Base-by-base conservation (phyloP, 2,113 vertebrate genomes). In the Pseudolaguvia tuberculata region DNA sequence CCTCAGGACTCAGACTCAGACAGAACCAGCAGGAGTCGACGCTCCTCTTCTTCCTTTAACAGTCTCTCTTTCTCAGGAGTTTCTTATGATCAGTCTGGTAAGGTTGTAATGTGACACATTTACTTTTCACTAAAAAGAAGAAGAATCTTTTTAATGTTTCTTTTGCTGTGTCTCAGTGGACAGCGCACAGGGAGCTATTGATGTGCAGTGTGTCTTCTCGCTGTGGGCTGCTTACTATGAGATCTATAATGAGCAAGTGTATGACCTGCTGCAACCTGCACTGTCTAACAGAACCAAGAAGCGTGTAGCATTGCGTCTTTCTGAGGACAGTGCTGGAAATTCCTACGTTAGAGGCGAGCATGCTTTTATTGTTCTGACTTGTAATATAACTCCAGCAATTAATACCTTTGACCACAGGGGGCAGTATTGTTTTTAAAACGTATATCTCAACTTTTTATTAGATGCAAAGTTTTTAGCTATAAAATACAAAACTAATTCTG, bases 161-260 rank as follows among this genome's bases (percentile, higher is more conserved):
- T 45, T n/a, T 0, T 15, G 1, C 1, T 35, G 57, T 45, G 1
- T 50, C 39, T 2, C 59, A 89, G 88, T 71, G 23, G 81, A 78
- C 75, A 23, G 70, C 17, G 55, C 53, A 7, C 79, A 77, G 4
- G 42, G 51, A 12, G 68, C 70, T 48, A 0, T 69, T 55, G 84
- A 77, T 7, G 75, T 14, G 5, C 47, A 74, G 18, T 56, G 69
- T 8, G 87, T 87, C 72, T 92, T 88, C 67, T 88, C 91, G 1
- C 82, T 95, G 10, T 97, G 94, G 94, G 88, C 96, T 79, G 90
- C 92, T 0, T 97, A 91, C 81, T 95, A 90, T 87, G 94, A 97
- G 82, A 93, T 95, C 80, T 95, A 97, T 84, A 97, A 97, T 1
- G 94, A 96, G 79, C 89, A 87, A 2, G 89, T 96, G 8, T 94